These are phyloP conservation scores for Salvelinus namaycush DNA, from an alignment of 2,113 vertebrate species.

Conservation along the genomic window DNA sequence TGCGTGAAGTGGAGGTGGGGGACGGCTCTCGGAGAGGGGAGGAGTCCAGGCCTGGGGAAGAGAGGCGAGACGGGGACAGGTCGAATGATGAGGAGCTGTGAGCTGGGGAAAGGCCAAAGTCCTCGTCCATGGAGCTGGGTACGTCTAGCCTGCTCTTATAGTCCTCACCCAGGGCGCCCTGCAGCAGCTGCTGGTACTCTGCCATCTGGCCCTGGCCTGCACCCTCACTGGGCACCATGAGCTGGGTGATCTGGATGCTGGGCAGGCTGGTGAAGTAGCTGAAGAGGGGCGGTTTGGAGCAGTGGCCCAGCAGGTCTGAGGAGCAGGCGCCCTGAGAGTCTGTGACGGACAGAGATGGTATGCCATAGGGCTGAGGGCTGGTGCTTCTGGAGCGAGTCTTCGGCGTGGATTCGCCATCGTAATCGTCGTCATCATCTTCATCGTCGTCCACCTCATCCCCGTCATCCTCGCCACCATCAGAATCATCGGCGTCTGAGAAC, in stretches of 20 bases:
- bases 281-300: constrained; percentile 80
- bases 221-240: constrained; percentile 77
- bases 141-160: constrained; percentile 83
- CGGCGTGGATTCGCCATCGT: constrained; percentile 92
- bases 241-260: constrained; percentile 93
- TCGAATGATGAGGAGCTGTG: constrained; percentile 83
- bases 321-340: constrained; percentile 66
- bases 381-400: constrained; percentile 95
- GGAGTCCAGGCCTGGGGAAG: constrained; percentile 86
- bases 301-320: constrained; percentile 70
- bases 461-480: constrained; percentile 86
- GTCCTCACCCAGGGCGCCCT: constrained; percentile 75
- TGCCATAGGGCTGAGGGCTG: constrained; percentile 87
- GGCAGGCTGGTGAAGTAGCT: constrained; percentile 93
- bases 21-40: constrained; percentile 89
- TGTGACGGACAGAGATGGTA: constrained; percentile 84
- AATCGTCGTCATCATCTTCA: constrained; percentile 93
- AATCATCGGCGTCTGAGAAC: constrained; percentile 96
- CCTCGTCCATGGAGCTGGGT: constrained; percentile 87
- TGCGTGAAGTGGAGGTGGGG: constrained; percentile 80
- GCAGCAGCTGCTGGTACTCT: constrained; percentile 84
- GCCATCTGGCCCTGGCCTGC: constrained; percentile 78
- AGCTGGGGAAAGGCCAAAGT: constrained; percentile 76
- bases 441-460: constrained; percentile 94
- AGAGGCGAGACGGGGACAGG: constrained; percentile 79